These are phyloP conservation scores for Prietella phreatophila DNA, from an alignment of 2,113 vertebrate species.

Conservation along the genomic window DNA sequence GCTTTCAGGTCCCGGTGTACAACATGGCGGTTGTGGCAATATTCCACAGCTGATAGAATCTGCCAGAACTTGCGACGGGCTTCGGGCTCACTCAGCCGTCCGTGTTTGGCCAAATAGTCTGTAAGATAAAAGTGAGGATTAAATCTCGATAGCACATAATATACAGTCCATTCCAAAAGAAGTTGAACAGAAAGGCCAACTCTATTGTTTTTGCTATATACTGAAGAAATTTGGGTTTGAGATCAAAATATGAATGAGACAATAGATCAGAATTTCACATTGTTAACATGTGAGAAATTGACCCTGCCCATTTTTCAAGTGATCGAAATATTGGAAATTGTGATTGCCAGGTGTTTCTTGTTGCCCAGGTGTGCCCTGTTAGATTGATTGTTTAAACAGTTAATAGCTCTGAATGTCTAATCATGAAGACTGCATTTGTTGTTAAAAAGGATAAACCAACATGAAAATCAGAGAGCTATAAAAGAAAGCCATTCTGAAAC, in stretches of 20 bases:
- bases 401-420: background rate
- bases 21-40: slow-evolving; percentile 47
- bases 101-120: slow-evolving; percentile 52
- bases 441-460: background rate
- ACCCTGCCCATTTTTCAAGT: background rate
- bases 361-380: background rate
- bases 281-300: background rate
- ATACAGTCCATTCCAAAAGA: background rate
- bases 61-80: slow-evolving; percentile 53
- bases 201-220: background rate
- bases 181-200: background rate
- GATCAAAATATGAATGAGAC: background rate
- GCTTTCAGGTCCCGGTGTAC: slow-evolving; percentile 54
- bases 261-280: background rate
- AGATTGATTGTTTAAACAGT: background rate
- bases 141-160: background rate
- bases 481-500: background rate
- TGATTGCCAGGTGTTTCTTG: background rate
- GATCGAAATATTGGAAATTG: too few species aligned
- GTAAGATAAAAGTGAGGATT: background rate
- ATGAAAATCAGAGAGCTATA: background rate
- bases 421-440: background rate
- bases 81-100: slow-evolving; percentile 48
- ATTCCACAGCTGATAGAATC: slow-evolving; percentile 52
- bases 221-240: background rate